Conservation (phyloP, 2,888 invertebrate species). For the Thelaira solivaga region DNA sequence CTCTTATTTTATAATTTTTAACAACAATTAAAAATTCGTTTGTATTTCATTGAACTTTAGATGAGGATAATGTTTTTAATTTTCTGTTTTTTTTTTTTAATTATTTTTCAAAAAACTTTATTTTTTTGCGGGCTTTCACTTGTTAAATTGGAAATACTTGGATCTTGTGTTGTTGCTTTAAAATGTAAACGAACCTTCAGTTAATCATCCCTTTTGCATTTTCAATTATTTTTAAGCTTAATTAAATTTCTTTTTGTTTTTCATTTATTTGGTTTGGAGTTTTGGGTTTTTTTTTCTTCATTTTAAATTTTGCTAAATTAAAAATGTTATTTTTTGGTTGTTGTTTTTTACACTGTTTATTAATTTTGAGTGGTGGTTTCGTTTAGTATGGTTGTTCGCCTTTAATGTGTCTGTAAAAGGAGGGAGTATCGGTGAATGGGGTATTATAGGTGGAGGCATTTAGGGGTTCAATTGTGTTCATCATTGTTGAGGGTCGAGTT, state of each 20-base stretch:
- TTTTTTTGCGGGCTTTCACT: background rate
- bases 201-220: background rate
- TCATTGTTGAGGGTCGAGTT: constrained; percentile 61
- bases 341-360: constrained; percentile 35
- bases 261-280: constrained; percentile 6
- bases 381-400: constrained; percentile 60
- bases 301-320: background rate
- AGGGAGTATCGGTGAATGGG: constrained; percentile 45
- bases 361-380: constrained; percentile 62
- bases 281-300: background rate
- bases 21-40: constrained; percentile 64
- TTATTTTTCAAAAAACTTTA: background rate
- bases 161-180: constrained; percentile 2
- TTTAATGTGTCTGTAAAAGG: constrained; percentile 56
- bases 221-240: background rate
- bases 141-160: background rate
- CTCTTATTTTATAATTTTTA: constrained; percentile 47
- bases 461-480: constrained; percentile 63
- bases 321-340: constrained; percentile 3
- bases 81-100: background rate
- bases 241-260: constrained; percentile 7
- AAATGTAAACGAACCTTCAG: background rate
- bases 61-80: constrained; percentile 37
- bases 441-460: constrained; percentile 51
- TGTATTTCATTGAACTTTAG: constrained; percentile 58